Conservation (phyloP, 2,113 vertebrate species). For the Micronycteris hirsuta region DNA sequence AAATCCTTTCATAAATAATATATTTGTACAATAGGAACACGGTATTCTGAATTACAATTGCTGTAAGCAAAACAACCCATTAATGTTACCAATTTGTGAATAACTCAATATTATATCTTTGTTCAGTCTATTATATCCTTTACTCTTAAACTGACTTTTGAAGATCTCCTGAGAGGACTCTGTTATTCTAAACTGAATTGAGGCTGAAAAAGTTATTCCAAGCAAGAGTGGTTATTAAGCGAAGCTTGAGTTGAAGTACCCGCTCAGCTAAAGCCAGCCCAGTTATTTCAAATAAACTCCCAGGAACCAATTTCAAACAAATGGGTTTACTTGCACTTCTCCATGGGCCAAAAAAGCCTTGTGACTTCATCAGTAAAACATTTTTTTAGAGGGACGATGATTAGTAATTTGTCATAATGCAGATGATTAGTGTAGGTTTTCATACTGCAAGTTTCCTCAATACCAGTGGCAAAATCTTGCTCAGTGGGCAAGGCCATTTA, state of each 20-base stretch:
- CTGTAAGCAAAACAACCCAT: not conserved
- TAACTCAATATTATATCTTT: not conserved
- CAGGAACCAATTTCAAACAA: not conserved
- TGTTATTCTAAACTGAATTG: not conserved
- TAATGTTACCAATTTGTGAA: not conserved
- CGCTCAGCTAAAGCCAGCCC: too few species aligned
- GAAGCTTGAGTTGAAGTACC: too few species aligned
- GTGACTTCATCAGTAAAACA: not conserved
- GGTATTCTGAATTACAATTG: not conserved
- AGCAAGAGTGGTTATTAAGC: too few species aligned
- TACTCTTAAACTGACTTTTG: not conserved
- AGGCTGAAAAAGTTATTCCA: not conserved
- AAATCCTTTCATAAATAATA: not conserved
- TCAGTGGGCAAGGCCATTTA: not conserved
- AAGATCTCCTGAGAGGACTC: not conserved
- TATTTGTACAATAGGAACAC: not conserved
- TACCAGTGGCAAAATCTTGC: not conserved
- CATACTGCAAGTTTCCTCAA: not conserved
- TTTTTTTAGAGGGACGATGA: not conserved
- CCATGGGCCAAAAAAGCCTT: not conserved
- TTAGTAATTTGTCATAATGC: not conserved
- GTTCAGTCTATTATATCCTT: not conserved
- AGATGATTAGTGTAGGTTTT: not conserved
- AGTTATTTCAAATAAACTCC: not conserved
- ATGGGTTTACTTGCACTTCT: not conserved